Evolutionary conservation across 2,113 vertebrate genomes (phyloP).

Genomic region (Epinephelus lanceolatus): DNA sequence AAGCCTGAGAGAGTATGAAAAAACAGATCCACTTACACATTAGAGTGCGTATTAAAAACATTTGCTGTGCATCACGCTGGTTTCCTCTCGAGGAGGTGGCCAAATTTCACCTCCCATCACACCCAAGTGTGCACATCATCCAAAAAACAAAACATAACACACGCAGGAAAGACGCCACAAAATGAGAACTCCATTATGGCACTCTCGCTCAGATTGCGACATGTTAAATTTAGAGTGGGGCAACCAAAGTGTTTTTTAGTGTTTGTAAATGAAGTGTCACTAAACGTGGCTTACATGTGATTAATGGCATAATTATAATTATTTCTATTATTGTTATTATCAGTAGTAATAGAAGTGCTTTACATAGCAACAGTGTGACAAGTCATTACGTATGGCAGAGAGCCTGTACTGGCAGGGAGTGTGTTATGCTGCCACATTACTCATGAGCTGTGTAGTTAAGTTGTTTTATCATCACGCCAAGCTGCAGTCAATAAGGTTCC

Average conservation of each 20-base stretch:
- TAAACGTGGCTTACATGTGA: conserved; percentile 63
- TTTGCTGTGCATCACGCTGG: conserved; percentile 62
- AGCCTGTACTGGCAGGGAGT: conserved; percentile 57
- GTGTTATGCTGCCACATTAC: conserved; percentile 59
- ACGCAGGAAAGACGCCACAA: conserved; percentile 37
- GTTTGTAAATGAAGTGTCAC: conserved; percentile 72
- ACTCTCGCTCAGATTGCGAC: conserved; percentile 31
- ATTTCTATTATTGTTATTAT: conserved; percentile 69
- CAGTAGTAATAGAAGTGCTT: conserved; percentile 58
- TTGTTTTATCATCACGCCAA: conserved; percentile 66
- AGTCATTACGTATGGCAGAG: conserved; percentile 70
- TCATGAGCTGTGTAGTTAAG: conserved; percentile 56
- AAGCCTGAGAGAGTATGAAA: conserved; percentile 52
- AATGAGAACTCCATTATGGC: conserved; percentile 40
- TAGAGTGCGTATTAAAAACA: conserved; percentile 70
- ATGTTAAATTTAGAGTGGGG: conserved; percentile 53
- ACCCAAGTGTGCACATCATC: conserved; percentile 48
- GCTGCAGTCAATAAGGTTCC: conserved; percentile 41
- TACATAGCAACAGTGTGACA: conserved; percentile 74
- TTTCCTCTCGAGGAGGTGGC: conserved; percentile 56
- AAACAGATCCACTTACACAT: conserved; percentile 63
- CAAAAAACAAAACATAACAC: conserved; percentile 40
- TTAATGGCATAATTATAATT: conserved; percentile 68
- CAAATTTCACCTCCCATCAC: conserved; percentile 63
- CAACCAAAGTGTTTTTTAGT: conserved; percentile 52